Evolutionary conservation across 2,113 vertebrate species (phyloP).

Genomic region (Piprites chloris): DNA sequence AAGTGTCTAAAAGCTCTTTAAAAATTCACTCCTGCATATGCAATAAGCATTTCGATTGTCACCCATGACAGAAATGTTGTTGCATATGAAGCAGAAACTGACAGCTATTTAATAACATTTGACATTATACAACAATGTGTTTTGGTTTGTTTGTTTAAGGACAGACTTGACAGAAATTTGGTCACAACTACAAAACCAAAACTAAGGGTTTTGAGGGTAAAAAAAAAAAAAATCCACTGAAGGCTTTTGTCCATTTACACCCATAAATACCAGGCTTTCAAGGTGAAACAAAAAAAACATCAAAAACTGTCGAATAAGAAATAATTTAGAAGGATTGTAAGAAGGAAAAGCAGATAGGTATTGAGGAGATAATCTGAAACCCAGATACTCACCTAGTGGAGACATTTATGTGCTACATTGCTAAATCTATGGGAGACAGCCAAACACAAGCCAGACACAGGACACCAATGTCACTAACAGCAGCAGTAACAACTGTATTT

Average conservation of each 20-base stretch:
- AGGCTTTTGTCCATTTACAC: background rate
- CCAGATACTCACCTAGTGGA: background rate
- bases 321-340: background rate
- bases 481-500: background rate
- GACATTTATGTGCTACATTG: background rate
- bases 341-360: background rate
- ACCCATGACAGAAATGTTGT: background rate
- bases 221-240: background rate
- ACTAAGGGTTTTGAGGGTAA: background rate
- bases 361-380: background rate
- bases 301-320: background rate
- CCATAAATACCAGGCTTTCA: background rate
- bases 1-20: background rate
- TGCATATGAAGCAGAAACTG: background rate
- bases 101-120: conserved; percentile 4
- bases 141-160: background rate
- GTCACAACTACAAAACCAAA: background rate
- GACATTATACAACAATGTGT: background rate
- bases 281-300: background rate
- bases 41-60: background rate
- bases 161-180: background rate
- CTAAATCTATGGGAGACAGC: background rate
- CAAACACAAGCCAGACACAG: background rate
- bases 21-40: background rate
- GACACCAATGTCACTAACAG: background rate